A percentile compares a stretch with the other conserved stretches of the same genome.
Evolutionary conservation across 2,113 vertebrate genomes (phyloP).

Genomic region (Pica pica): DNA sequence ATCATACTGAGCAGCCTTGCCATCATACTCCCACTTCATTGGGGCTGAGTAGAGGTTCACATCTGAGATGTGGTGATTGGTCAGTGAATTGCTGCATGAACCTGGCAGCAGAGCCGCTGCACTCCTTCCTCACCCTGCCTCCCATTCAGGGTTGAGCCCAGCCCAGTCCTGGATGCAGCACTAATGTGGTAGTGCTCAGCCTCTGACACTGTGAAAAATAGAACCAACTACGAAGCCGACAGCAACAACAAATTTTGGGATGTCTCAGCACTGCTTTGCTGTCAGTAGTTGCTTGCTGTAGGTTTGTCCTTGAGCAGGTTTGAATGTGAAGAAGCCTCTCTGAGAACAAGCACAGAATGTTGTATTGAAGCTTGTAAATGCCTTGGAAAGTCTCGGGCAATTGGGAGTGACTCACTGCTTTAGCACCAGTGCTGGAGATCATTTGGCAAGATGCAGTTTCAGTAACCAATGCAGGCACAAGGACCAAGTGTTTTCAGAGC

Average conservation of each 20-base stretch:
- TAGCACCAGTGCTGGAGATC: background rate
- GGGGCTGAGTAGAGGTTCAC: background rate
- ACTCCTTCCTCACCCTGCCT: background rate
- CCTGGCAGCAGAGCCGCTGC: background rate
- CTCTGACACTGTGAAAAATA: background rate
- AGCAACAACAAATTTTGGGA: background rate
- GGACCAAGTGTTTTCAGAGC: background rate
- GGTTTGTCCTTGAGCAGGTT: slow-evolving; percentile 55
- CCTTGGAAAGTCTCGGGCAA: background rate
- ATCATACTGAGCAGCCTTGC: background rate
- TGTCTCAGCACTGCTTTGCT: background rate
- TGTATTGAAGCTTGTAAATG: background rate
- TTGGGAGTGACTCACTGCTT: background rate
- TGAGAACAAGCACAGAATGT: background rate
- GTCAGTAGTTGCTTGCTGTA: background rate
- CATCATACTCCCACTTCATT: background rate
- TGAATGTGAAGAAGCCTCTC: slow-evolving; percentile 42
- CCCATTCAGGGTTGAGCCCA: background rate
- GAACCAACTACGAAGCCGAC: background rate
- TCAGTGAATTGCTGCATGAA: background rate
- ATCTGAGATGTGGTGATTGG: background rate
- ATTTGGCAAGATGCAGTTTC: background rate
- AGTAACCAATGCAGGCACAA: background rate
- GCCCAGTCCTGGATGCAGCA: background rate
- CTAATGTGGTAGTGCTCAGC: background rate